Base-by-base conservation (phyloP, 2,113 vertebrate species). In the Cyanistes caeruleus region DNA sequence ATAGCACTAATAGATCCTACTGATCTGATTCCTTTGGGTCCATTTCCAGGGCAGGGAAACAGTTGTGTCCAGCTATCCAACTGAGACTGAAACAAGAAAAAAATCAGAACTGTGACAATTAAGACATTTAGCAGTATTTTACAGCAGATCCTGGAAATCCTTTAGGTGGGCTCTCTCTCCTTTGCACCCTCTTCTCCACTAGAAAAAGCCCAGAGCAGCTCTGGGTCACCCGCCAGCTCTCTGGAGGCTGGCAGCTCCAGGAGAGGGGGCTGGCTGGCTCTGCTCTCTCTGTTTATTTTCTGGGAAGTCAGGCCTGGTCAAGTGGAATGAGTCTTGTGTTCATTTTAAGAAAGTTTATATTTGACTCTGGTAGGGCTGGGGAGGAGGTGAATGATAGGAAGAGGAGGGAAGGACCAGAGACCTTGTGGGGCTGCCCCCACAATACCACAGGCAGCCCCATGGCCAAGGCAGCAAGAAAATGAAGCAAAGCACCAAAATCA, bases 311-410 rank as follows among this genome's bases (percentile, higher is more conserved):
- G 96, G 62, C 75, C 94, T 92, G 89, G 87, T 94, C 81, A 92
- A 97, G 87, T 35, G 89, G 87, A 95, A 95, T 92, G 89, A 91
- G 86, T 65, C 63, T 41, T 89, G 79, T 93, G 75, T 65, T 91
- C 94, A 92, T 97, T 97, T 97, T 95, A 94, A 94, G 95, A 81
- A 97, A 86, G 93, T 93, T 97, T 97, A 96, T 97, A 94, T 97
- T 96, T 97, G 93, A 95, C 90, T 84, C 43, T 4, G 81, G 91
- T 79, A 91, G 64, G 49, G 72, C 37, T 72, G 73, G 70, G 88
- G 86, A 95, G 86, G 93, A 97, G 74, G 88, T 73, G 75, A 79
- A 85, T 96, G 97, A 86, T 92, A 93, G 95, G 96, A 97, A 97
- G 78, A 85, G 82, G 90, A 84, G 69, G 90, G 85, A 89, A 90